Percentiles rank a stretch among this genome's conserved stretches.
Conservation (phyloP, 2,797 vertebrate genomes). For the Schizopygopsis pylzovi region DNA sequence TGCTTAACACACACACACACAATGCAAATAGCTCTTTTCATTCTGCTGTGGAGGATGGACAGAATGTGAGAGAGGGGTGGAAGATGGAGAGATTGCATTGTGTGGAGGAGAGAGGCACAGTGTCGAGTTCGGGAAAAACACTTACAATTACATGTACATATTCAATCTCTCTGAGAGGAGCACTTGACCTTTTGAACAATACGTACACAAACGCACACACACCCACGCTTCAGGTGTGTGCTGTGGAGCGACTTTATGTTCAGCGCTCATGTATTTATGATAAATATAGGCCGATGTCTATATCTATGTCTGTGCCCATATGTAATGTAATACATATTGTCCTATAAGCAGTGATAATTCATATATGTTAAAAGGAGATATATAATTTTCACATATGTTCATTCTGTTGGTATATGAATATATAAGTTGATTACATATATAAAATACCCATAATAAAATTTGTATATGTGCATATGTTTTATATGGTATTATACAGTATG, state of each 20-base stretch:
- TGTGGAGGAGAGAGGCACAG: constrained; percentile 44
- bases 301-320: not conserved
- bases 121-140: constrained; percentile 34
- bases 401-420: not conserved
- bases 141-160: constrained; percentile 49
- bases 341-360: not conserved
- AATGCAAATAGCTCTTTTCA: constrained; percentile 55
- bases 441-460: not conserved
- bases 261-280: constrained; percentile 1
- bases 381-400: not conserved
- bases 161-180: constrained; percentile 49
- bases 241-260: constrained; percentile 14
- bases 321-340: not conserved
- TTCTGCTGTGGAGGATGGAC: constrained; percentile 51
- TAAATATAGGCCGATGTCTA: constrained; percentile 9
- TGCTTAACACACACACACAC: constrained; percentile 38
- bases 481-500: not conserved
- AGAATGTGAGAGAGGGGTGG: constrained; percentile 49
- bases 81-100: constrained; percentile 52
- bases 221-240: constrained; percentile 29
- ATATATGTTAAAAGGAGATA: not conserved
- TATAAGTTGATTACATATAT: not conserved
- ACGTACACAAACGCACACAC: constrained; percentile 3
- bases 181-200: constrained; percentile 53
- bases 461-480: not conserved